Evolutionary conservation across 2,113 vertebrate genomes (phyloP).

Genomic region (Rhegmatorhina hoffmannsi): DNA sequence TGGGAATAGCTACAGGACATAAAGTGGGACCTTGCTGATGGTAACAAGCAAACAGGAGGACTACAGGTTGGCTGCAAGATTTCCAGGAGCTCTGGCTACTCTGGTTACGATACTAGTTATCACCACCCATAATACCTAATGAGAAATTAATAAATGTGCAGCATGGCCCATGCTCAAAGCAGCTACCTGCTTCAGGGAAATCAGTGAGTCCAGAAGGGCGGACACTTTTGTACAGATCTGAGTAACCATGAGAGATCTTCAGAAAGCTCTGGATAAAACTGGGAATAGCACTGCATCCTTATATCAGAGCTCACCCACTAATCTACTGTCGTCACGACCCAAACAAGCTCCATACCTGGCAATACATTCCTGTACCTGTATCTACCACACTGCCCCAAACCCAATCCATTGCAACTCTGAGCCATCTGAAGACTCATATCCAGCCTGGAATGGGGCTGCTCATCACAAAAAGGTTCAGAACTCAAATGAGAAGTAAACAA

Average conservation of each 20-base stretch:
- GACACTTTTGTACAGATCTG: not conserved
- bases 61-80: not conserved
- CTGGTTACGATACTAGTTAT: not conserved
- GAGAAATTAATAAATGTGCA: not conserved
- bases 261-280: not conserved
- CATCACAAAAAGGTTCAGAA: not conserved
- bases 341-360: not conserved
- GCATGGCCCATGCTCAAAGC: not conserved
- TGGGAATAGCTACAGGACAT: not conserved
- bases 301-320: not conserved
- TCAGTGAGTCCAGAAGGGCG: not conserved
- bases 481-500: not conserved
- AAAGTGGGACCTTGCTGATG: not conserved
- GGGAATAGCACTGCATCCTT: not conserved
- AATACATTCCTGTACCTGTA: not conserved
- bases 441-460: not conserved
- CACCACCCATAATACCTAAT: not conserved
- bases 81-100: slow-evolving; percentile 18
- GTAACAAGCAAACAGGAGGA: not conserved
- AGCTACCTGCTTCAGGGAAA: not conserved
- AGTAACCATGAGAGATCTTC: not conserved
- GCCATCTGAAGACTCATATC: not conserved
- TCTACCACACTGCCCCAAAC: not conserved
- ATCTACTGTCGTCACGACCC: not conserved
- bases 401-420: rapidly evolving